Conservation (phyloP, 1,140 invertebrate species). For the Aphaenogaster floridana region DNA sequence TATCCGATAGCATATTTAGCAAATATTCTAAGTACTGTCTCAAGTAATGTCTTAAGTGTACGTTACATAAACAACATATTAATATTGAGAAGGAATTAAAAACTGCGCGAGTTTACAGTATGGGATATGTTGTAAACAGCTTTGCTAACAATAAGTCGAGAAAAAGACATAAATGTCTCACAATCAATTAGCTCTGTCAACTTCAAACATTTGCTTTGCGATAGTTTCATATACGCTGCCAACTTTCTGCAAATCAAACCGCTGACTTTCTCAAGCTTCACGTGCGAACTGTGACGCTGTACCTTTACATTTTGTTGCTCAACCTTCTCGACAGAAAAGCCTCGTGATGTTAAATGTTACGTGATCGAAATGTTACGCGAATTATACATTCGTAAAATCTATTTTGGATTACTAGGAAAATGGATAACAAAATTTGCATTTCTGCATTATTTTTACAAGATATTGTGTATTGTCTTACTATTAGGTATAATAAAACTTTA, state of each 20-base stretch:
- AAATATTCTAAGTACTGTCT: background rate
- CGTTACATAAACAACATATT: conserved; percentile 14
- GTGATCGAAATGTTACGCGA: no score
- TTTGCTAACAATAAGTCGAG: conserved; percentile 2
- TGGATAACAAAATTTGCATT: background rate
- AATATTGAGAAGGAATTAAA: background rate
- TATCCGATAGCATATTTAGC: background rate
- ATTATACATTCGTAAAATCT: background rate
- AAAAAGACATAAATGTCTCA: conserved; percentile 39
- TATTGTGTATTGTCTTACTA: background rate
- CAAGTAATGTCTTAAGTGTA: background rate
- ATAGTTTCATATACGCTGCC: conserved; percentile 28
- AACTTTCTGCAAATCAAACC: conserved; percentile 42
- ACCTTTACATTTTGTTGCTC: background rate
- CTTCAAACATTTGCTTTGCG: conserved; percentile 36
- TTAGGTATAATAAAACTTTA: background rate
- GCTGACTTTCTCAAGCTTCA: conserved; percentile 21
- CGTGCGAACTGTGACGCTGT: background rate
- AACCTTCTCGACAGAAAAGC: background rate
- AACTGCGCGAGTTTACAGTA: conserved; percentile 2
- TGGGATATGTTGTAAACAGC: conserved; percentile 1
- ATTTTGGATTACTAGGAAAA: background rate
- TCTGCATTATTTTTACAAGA: background rate
- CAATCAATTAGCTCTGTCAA: conserved; percentile 28
- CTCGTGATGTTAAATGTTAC: background rate